Evolutionary conservation across 2,113 vertebrate species (phyloP).

Genomic region (Sakesphorus luctuosus): DNA sequence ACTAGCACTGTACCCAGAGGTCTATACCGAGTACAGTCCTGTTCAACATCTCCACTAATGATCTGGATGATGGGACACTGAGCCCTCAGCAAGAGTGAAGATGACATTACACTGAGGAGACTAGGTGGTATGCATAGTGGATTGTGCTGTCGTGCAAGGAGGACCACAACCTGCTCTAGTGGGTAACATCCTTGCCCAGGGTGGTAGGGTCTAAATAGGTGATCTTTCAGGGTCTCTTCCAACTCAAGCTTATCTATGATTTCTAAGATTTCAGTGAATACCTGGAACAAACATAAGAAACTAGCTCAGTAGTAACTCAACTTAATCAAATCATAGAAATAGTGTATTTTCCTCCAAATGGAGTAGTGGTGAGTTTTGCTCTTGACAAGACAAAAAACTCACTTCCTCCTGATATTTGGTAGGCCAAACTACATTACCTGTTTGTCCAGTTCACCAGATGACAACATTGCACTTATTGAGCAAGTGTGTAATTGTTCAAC

Average conservation of each 20-base stretch:
- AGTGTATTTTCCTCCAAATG: neutral
- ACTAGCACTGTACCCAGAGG: neutral
- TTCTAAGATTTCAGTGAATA: neutral
- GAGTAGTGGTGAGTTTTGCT: neutral
- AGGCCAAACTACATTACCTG: neutral
- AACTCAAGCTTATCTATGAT: neutral
- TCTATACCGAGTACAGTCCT: neutral
- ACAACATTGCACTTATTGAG: neutral
- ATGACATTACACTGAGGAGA: neutral
- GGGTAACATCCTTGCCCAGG: too few species aligned
- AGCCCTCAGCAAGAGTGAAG: neutral
- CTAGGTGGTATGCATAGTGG: neutral
- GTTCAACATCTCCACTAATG: neutral
- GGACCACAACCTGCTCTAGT: neutral
- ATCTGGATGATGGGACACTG: too few species aligned
- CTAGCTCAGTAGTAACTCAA: neutral
- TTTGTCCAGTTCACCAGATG: neutral
- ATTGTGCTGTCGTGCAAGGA: neutral
- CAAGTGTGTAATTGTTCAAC: neutral
- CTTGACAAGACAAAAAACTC: neutral
- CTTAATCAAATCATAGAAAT: neutral
- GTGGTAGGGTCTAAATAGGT: neutral
- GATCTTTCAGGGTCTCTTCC: neutral
- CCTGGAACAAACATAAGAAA: neutral
- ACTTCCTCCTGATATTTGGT: neutral